A percentile compares a stretch with the other conserved stretches of the same genome.
phyloP scores from a whole-genome alignment of 2,888 invertebrate species.

The Rhagonycha fulva region DNA sequence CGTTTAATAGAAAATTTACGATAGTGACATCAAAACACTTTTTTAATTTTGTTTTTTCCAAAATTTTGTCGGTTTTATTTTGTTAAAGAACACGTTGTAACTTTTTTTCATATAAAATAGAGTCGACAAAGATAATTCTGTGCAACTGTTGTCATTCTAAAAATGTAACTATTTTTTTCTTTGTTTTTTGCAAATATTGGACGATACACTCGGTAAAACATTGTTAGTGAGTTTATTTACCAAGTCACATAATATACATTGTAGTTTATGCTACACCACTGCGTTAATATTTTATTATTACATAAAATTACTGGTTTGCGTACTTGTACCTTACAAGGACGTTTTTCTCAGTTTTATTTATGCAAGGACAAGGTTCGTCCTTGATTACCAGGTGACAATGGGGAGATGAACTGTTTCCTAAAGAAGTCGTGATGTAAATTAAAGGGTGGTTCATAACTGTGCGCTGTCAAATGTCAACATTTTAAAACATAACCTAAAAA shows the following conservation, averaged over 20 bases:
- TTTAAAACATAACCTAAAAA: too few relatives aligned
- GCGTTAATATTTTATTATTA: neutral
- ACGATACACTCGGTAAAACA: neutral
- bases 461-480: too few relatives aligned
- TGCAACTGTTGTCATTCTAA: neutral
- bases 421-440: neutral
- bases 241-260: neutral
- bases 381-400: neutral
- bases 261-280: neutral
- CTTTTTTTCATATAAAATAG: neutral
- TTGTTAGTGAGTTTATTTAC: neutral
- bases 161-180: neutral
- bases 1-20: neutral
- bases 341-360: neutral
- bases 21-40: neutral
- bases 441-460: neutral
- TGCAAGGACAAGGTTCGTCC: neutral
- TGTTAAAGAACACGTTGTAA: neutral
- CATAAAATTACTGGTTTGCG: neutral
- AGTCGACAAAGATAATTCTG: neutral
- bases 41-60: neutral
- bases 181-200: neutral
- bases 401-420: neutral
- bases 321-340: neutral
- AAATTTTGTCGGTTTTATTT: neutral